phyloP scores from a whole-genome alignment of 2,797 vertebrate species.

The Syngnathus rostellatus region DNA sequence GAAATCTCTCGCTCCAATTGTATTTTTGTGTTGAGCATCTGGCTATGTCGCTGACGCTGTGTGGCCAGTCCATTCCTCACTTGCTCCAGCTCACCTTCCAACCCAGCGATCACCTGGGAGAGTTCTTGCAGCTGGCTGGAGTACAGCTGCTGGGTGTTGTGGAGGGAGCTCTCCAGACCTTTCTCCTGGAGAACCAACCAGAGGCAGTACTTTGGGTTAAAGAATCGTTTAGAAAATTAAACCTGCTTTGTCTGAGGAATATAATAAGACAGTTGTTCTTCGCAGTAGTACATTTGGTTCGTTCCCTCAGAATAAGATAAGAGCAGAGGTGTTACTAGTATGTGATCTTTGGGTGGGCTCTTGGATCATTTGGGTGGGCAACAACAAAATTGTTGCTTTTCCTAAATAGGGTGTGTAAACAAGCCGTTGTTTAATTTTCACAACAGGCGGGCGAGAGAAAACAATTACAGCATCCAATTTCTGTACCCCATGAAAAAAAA shows the following conservation, averaged over 20 bases:
- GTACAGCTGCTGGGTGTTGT: conserved; percentile 78
- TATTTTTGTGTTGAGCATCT: conserved; percentile 91
- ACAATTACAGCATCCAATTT: no score
- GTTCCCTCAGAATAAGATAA: neutral
- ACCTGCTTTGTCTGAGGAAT: no score
- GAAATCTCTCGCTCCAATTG: conserved; percentile 87
- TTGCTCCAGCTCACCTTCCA: conserved; percentile 82
- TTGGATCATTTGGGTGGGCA: no score
- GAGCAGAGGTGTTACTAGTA: no score
- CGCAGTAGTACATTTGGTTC: neutral
- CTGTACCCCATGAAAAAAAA: no score
- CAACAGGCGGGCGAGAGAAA: no score
- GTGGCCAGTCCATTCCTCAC: conserved; percentile 76
- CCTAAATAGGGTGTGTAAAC: no score
- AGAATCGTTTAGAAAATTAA: neutral
- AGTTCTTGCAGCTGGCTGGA: conserved; percentile 80
- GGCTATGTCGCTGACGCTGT: conserved; percentile 83
- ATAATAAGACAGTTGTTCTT: no score
- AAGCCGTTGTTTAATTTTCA: no score
- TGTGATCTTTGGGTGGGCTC: no score
- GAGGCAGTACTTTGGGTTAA: neutral
- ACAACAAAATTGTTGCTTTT: no score
- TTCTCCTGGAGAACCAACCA: conserved; percentile 71
- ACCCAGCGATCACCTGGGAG: conserved; percentile 73
- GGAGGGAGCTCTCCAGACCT: conserved; percentile 81